Percentiles rank a stretch among this genome's conserved stretches.
Evolutionary conservation across 2,113 vertebrate genomes (phyloP).

Genomic region (Elanus axillaris): DNA sequence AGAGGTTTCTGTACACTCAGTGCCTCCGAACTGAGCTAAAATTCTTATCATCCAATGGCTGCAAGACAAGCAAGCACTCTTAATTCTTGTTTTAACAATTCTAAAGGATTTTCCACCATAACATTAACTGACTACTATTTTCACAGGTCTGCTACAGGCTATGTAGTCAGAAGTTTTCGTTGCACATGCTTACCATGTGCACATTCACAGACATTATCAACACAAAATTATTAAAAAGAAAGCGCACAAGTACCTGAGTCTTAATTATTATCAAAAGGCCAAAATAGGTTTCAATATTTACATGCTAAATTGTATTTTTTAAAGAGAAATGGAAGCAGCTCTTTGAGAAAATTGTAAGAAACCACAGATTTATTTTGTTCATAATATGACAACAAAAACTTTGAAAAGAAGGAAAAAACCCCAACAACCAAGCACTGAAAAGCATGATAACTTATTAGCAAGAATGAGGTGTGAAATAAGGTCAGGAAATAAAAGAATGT

Average conservation of each 20-base stretch:
- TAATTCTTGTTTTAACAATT: background rate
- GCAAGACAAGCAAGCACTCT: background rate
- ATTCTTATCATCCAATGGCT: background rate
- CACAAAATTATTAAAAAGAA: background rate
- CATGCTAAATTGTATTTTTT: background rate
- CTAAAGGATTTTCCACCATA: background rate
- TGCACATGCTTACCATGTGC: background rate
- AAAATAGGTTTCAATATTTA: background rate
- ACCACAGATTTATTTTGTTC: background rate
- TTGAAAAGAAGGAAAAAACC: background rate
- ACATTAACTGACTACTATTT: background rate
- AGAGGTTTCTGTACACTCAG: background rate
- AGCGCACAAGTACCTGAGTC: background rate
- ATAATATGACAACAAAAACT: background rate
- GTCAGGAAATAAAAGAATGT: background rate
- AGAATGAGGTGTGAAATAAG: background rate
- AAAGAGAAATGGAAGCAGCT: background rate
- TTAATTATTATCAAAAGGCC: background rate
- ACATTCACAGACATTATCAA: background rate
- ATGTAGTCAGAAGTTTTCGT: background rate
- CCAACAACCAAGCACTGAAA: background rate
- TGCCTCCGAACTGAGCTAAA: background rate
- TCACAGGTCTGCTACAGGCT: background rate
- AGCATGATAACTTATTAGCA: background rate
- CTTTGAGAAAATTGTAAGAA: background rate